Conservation (phyloP, 2,797 vertebrate genomes). For the Tauraco hartlaubi region DNA sequence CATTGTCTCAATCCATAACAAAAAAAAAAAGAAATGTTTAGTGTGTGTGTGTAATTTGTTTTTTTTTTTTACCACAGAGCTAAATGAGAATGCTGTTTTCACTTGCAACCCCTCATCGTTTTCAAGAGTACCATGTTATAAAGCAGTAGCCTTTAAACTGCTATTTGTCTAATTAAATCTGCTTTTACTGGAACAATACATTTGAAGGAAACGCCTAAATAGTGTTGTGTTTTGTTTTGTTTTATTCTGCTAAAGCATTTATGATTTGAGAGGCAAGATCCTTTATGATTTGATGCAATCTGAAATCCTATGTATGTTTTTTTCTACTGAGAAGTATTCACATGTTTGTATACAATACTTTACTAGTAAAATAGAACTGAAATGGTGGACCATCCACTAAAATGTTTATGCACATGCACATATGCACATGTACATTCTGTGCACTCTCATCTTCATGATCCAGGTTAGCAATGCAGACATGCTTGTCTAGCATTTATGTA, state of each 20-base stretch:
- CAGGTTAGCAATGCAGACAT: constrained; percentile 70
- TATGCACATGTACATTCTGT: constrained; percentile 39
- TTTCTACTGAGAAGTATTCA: constrained; percentile 20
- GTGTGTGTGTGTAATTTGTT: neutral
- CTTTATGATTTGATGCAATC: constrained; percentile 35
- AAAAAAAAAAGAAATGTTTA: constrained; percentile 36
- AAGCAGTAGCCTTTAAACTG: constrained; percentile 64
- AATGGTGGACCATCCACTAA: constrained; percentile 44
- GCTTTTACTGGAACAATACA: constrained; percentile 45
- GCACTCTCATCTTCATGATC: constrained; percentile 56
- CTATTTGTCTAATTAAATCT: constrained; percentile 76
- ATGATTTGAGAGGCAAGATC: constrained; percentile 10
- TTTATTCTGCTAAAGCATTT: constrained; percentile 26
- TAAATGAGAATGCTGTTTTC: constrained; percentile 68
- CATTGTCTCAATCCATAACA: constrained; percentile 75
- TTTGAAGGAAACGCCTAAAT: constrained; percentile 24
- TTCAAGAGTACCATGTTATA: constrained; percentile 54
- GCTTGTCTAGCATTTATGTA: constrained; percentile 80
- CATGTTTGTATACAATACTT: constrained; percentile 65
- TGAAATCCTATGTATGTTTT: neutral
- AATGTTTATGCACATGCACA: constrained; percentile 41
- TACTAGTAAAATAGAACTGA: constrained; percentile 52
- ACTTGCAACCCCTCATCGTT: constrained; percentile 61
- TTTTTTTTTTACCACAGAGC: constrained; percentile 54
- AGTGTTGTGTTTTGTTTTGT: neutral